A percentile compares a stretch with the other conserved stretches of the same genome.
These are phyloP conservation scores for Peromyscus aztecus DNA, from an alignment of 2,797 vertebrate species.

Conservation along the genomic window DNA sequence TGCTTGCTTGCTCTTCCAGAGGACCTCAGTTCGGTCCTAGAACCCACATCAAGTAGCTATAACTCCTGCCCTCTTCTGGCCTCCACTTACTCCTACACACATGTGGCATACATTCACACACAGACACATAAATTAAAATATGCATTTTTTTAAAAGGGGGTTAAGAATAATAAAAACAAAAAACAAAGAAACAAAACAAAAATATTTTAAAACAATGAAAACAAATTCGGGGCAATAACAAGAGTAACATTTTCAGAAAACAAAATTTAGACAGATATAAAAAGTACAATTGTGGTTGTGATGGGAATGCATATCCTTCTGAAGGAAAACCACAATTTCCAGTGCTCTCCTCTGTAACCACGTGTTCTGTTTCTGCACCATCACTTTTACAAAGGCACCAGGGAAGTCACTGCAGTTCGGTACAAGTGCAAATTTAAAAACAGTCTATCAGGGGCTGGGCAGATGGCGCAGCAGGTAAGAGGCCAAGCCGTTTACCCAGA, in stretches of 20 bases:
- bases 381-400: background rate
- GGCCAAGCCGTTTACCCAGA: background rate
- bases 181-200: background rate
- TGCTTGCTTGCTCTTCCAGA: background rate
- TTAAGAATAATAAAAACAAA: background rate
- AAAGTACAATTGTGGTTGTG: constrained; percentile 15
- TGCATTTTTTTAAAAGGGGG: background rate
- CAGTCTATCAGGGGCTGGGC: background rate
- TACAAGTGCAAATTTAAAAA: background rate
- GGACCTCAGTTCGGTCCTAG: background rate
- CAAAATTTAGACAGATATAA: constrained; percentile 47
- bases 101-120: background rate
- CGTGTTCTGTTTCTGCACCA: background rate
- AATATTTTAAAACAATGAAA: constrained; percentile 21
- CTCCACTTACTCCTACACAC: background rate
- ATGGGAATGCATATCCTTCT: background rate
- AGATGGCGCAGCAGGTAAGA: background rate
- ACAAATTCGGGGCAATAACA: background rate
- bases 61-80: background rate
- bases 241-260: constrained; percentile 62
- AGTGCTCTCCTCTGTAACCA: constrained; percentile 52
- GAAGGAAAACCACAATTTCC: constrained; percentile 25
- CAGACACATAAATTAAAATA: background rate
- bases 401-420: constrained; percentile 12
- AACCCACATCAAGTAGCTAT: fast-evolving